Evolutionary conservation across 2,888 invertebrate genomes (phyloP).

Genomic region (Troglohyphantes excavatus): DNA sequence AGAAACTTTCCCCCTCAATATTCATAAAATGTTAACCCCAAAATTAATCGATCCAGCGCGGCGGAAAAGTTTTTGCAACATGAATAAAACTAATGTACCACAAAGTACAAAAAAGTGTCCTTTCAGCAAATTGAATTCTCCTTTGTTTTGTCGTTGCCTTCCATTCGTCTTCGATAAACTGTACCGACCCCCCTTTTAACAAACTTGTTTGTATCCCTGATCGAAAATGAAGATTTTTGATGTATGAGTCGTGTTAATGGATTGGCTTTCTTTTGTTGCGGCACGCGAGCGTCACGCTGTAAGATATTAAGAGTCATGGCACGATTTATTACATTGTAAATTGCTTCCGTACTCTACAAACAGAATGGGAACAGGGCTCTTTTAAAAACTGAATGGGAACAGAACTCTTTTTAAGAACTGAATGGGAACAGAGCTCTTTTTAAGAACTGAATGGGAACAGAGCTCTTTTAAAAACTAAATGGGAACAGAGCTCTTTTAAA

Average conservation of each 20-base stretch:
- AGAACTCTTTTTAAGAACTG: too few relatives aligned
- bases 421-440: too few relatives aligned
- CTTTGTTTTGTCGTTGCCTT: background rate
- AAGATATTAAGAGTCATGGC: background rate
- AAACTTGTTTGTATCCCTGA: background rate
- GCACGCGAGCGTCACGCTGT: background rate
- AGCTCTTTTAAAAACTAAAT: too few relatives aligned
- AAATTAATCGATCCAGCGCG: background rate
- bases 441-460: too few relatives aligned
- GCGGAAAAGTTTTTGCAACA: background rate
- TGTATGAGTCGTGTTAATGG: background rate
- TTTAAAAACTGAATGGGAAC: too few relatives aligned
- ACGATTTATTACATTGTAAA: background rate
- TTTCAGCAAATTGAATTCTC: slow-evolving; percentile 3
- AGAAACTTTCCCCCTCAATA: background rate
- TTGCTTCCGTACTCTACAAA: background rate
- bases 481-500: too few relatives aligned
- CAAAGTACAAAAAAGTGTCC: background rate
- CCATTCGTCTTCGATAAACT: background rate
- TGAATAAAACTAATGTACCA: background rate
- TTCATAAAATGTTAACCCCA: background rate
- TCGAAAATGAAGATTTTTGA: background rate
- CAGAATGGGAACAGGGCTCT: too few relatives aligned
- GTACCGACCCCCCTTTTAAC: background rate
- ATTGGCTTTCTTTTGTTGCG: background rate